These are phyloP conservation scores for Albula glossodonta DNA, from an alignment of 2,113 vertebrate genomes.

Conservation along the genomic window DNA sequence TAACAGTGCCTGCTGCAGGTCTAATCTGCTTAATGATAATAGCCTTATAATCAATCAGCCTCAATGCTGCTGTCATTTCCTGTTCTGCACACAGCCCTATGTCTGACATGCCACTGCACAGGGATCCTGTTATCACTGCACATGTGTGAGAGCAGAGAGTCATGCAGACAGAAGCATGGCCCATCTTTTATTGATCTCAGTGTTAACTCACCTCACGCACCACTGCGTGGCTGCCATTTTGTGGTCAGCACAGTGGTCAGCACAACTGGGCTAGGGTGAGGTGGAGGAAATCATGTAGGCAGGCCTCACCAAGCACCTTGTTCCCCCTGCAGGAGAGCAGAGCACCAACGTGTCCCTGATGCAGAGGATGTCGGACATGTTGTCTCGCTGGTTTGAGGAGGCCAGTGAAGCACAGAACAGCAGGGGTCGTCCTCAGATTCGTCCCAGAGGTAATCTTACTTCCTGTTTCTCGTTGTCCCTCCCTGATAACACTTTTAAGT, in stretches of 20 bases:
- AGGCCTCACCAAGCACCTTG: no score
- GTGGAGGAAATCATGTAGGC: no score
- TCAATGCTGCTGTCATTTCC: background rate
- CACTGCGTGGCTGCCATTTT: no score
- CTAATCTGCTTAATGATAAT: slow-evolving; percentile 26
- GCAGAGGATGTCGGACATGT: slow-evolving; percentile 99
- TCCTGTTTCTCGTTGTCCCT: background rate
- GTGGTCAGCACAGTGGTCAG: no score
- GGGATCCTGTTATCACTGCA: background rate
- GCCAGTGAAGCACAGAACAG: slow-evolving; percentile 93
- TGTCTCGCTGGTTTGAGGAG: slow-evolving; percentile 98
- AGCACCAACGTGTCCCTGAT: slow-evolving; percentile 95
- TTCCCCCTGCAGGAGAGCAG: slow-evolving; percentile 79
- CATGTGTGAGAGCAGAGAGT: background rate
- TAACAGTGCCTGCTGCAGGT: background rate
- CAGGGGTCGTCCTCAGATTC: slow-evolving; percentile 82
- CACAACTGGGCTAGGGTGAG: no score
- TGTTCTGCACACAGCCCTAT: background rate
- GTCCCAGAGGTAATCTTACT: slow-evolving; percentile 76
- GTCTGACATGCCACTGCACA: no score
- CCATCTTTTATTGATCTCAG: no score
- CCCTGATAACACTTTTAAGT: background rate
- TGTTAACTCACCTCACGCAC: no score
- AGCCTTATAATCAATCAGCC: background rate
- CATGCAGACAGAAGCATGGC: background rate